Percentiles rank a stretch among this genome's conserved stretches.
These are phyloP conservation scores for Clarias magur DNA, from an alignment of 2,113 vertebrate genomes.

Conservation along the genomic window DNA sequence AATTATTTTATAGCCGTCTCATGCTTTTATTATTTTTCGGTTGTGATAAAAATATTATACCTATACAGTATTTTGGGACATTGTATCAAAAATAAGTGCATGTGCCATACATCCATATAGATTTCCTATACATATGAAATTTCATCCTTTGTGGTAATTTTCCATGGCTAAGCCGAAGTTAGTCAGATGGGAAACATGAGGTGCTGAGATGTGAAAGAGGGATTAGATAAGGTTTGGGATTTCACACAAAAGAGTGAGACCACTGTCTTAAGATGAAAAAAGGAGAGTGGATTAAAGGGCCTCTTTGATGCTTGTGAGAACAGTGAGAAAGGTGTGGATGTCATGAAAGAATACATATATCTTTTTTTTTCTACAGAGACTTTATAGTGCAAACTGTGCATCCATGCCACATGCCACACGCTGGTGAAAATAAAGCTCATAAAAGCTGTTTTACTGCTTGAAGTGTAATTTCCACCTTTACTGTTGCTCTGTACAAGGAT, in stretches of 20 bases:
- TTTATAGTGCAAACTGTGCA: background rate
- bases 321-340: slow-evolving; percentile 63
- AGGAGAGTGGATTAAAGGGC: slow-evolving; percentile 64
- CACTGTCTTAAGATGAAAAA: slow-evolving; percentile 66
- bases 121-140: background rate
- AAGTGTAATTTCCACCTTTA: background rate
- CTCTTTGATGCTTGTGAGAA: slow-evolving; percentile 67
- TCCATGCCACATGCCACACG: background rate
- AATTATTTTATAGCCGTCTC: background rate
- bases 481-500: background rate
- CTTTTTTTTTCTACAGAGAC: background rate
- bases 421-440: slow-evolving; percentile 2
- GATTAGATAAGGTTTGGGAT: slow-evolving; percentile 66
- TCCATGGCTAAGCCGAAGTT: slow-evolving; percentile 67
- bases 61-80: background rate
- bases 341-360: slow-evolving; percentile 60
- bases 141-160: background rate
- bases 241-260: slow-evolving; percentile 65
- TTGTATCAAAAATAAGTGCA: background rate
- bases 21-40: background rate
- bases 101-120: background rate
- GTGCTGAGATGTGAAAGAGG: slow-evolving; percentile 66
- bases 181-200: slow-evolving; percentile 56
- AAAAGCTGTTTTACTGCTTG: background rate
- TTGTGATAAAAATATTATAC: background rate